These are phyloP conservation scores for Eupithecia abbreviata DNA, from an alignment of 2,888 invertebrate genomes.

Conservation along the genomic window DNA sequence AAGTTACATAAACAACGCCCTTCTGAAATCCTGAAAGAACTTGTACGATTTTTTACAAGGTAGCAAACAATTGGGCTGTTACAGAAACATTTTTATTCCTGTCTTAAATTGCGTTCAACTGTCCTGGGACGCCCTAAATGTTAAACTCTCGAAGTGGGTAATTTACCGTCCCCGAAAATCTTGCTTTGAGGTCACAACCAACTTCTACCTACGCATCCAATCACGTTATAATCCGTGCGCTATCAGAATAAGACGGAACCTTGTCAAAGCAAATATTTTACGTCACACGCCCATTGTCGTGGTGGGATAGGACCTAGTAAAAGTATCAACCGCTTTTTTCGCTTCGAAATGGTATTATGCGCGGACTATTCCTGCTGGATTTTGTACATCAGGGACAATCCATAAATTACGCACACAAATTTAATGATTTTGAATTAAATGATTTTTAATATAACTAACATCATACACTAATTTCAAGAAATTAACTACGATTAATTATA, in stretches of 20 bases:
- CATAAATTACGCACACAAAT: too few relatives aligned
- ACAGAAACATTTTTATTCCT: constrained; percentile 18
- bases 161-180: constrained; percentile 26
- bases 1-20: background rate
- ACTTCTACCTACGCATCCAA: background rate
- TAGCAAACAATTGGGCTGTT: constrained; percentile 12
- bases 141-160: constrained; percentile 34
- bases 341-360: background rate
- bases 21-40: background rate
- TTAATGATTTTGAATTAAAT: too few relatives aligned
- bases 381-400: too few relatives aligned
- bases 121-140: constrained; percentile 19
- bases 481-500: too few relatives aligned
- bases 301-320: background rate
- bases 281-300: background rate
- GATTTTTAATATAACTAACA: too few relatives aligned
- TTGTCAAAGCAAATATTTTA: background rate
- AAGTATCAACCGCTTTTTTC: background rate
- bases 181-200: constrained; percentile 21
- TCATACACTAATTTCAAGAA: too few relatives aligned
- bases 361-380: background rate
- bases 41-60: background rate
- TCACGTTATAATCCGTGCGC: background rate
- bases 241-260: background rate
- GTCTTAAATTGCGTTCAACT: constrained; percentile 20